Evolutionary conservation across 2,888 invertebrate species (phyloP), one percentile per base, ranked within the genome.

Genomic region (Zhengitettix transpicula): DNA sequence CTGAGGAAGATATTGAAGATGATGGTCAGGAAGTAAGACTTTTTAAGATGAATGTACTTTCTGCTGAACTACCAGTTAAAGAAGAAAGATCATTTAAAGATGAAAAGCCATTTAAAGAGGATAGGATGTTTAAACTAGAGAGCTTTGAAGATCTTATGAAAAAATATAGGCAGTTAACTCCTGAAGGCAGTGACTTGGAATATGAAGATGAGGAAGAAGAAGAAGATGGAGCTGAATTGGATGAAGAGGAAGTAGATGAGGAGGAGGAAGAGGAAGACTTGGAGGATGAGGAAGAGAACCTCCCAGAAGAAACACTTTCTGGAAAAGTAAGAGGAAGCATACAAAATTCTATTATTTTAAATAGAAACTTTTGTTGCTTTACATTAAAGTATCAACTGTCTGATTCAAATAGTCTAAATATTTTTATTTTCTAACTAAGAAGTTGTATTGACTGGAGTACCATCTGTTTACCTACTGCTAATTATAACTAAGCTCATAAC

Each of bases 271-370:
- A 40, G n/a, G 40, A 66, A 51, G 65, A 65, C 52, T 63, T 64
- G 41, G 64, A 64, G 10, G 65, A 64, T 52, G 66, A 66, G 40
- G 65, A 64, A 14, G 65, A 67, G 55, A 62, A 75, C 17, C 75
- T 76, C 57, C 71, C 72, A 47, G 70, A 71, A 42, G 74, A 75
- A 63, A 75, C 75, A 74, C 47, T 74, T 74, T 12, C 76, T 76
- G 60, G 56, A 65, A 61, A 28, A 28, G 28, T 28, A 28, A 28
- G 28, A 28, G 28, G 28, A 28, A 28, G 28, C 28, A 28, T 28
- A 28, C 7, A 28, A 28, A 28, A 2, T 28, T 28, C 28, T 28
- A 28, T 28, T 28, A 28, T 28, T 28, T 5, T 28, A 28, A 28
- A 5, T 5, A 7, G 7, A 28, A 28, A 5, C 7, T 28, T 28